phyloP scores from a whole-genome alignment of 2,113 vertebrate genomes.

The Neomonachus schauinslandi region DNA sequence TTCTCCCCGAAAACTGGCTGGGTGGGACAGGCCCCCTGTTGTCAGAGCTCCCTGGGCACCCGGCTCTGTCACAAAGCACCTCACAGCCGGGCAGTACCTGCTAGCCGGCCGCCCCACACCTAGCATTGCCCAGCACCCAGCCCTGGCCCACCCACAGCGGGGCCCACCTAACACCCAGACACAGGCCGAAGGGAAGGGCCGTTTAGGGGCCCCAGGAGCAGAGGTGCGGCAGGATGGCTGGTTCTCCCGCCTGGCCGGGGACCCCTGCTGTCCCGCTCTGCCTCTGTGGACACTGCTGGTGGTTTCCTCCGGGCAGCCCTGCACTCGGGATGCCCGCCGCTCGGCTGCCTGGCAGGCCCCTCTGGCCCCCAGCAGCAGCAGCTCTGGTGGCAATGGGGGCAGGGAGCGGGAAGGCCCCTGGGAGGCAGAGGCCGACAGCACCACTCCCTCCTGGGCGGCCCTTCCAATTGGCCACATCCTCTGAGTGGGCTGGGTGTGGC shows the following conservation, averaged over 20 bases:
- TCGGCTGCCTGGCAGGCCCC: not conserved
- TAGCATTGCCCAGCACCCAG: not conserved
- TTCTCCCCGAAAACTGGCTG: not conserved
- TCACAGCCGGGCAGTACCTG: not conserved
- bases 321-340: rapidly evolving
- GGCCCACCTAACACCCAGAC: not conserved
- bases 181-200: not conserved
- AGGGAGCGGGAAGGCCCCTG: not conserved
- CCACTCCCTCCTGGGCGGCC: not conserved
- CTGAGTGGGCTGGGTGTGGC: conserved; percentile 58
- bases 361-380: no score
- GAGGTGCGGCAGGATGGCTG: not conserved
- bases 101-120: not conserved
- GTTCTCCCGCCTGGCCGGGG: not conserved
- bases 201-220: no score
- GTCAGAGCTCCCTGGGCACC: not conserved
- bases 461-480: conserved; percentile 51
- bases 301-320: not conserved
- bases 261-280: rapidly evolving
- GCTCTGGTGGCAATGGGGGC: not conserved
- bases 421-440: not conserved
- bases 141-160: not conserved
- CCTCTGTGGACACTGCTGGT: conserved; percentile 49
- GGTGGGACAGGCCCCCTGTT: not conserved
- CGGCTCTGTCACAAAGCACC: not conserved